Evolutionary conservation across 2,113 vertebrate species (phyloP).

Genomic region (Myrmophylax atrothorax): DNA sequence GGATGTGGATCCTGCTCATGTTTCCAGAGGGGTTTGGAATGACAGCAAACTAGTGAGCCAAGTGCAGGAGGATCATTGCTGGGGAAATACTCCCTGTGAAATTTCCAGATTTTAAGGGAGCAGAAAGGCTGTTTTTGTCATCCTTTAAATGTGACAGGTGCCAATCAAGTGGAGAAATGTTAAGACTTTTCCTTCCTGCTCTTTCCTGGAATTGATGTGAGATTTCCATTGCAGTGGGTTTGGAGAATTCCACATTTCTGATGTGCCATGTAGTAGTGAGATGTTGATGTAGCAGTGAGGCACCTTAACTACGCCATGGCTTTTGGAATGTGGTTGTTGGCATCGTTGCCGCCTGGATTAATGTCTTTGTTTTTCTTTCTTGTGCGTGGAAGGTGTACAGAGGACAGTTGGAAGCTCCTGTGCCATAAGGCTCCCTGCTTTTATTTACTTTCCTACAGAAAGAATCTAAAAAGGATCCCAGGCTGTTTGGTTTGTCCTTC

Average conservation of each 20-base stretch:
- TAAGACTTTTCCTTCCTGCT: not conserved
- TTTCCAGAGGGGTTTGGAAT: slow-evolving; percentile 51
- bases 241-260: not conserved
- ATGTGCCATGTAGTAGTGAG: not conserved
- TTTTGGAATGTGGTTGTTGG: not conserved
- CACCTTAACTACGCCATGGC: not conserved
- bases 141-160: not conserved
- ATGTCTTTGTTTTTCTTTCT: not conserved
- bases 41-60: not conserved
- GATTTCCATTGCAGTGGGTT: not conserved
- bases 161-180: not conserved
- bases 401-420: not conserved
- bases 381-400: not conserved
- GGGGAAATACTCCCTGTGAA: not conserved
- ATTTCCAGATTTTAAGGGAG: not conserved
- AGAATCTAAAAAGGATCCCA: not conserved
- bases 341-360: not conserved
- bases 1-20: slow-evolving; percentile 2
- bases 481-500: not conserved
- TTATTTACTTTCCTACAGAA: not conserved
- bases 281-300: not conserved
- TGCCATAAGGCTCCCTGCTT: not conserved
- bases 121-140: not conserved
- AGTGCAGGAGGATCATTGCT: not conserved
- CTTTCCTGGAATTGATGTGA: not conserved